A percentile compares a stretch with the other conserved stretches of the same genome.
These are phyloP conservation scores for Bos javanicus DNA, from an alignment of 2,113 vertebrate genomes.

Conservation along the genomic window DNA sequence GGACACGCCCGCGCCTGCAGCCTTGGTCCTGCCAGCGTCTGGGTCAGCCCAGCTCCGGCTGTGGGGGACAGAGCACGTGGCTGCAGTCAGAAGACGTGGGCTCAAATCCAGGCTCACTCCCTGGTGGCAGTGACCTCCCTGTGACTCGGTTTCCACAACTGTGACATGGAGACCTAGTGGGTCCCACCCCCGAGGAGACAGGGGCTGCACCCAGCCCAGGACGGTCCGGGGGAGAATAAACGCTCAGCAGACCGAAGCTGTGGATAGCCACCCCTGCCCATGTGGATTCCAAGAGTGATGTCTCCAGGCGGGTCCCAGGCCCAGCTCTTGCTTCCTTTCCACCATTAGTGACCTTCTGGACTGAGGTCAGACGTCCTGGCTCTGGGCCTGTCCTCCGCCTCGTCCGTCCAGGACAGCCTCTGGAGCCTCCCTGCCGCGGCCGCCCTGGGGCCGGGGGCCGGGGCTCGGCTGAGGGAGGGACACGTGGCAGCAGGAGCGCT, in stretches of 20 bases:
- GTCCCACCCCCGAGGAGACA: neutral
- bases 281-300: neutral
- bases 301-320: neutral
- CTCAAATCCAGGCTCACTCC: neutral
- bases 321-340: neutral
- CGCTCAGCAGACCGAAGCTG: rapidly evolving
- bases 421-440: rapidly evolving
- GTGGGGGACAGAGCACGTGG: neutral
- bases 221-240: neutral
- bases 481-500: neutral
- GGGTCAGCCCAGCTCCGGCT: neutral
- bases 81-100: rapidly evolving
- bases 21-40: neutral
- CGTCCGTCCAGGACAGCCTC: neutral
- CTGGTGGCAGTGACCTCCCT: neutral
- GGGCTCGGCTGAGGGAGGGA: neutral
- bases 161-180: neutral
- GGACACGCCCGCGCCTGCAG: neutral
- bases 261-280: neutral
- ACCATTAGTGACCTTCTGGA: neutral
- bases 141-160: neutral
- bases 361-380: neutral
- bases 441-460: neutral
- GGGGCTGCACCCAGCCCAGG: rapidly evolving
- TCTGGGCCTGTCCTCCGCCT: neutral